Conservation (phyloP, 2,888 invertebrate species). For the Ditula angustiorana region DNA sequence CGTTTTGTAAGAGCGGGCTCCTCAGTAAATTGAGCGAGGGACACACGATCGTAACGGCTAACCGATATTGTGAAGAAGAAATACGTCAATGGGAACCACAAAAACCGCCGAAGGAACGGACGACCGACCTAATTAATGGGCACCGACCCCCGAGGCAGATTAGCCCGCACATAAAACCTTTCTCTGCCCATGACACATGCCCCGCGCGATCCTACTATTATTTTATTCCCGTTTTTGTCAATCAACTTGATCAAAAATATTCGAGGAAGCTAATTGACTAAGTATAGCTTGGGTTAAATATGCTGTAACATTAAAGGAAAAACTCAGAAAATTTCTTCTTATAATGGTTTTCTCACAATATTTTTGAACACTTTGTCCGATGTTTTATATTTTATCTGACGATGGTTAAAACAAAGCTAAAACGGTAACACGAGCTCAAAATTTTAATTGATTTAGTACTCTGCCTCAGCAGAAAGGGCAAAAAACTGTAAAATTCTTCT, state of each 20-base stretch:
- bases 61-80: constrained; percentile 50
- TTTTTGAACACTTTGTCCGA: too few species aligned
- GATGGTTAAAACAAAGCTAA: too few species aligned
- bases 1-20: constrained; percentile 28
- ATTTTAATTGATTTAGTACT: too few species aligned
- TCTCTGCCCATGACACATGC: constrained; percentile 66
- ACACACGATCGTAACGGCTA: constrained; percentile 39
- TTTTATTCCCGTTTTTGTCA: constrained; percentile 44
- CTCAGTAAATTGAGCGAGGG: constrained; percentile 36
- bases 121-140: constrained; percentile 76
- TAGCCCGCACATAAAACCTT: constrained; percentile 79
- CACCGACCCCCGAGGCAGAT: constrained; percentile 56
- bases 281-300: too few species aligned
- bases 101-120: constrained; percentile 68
- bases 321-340: too few species aligned
- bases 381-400: too few species aligned
- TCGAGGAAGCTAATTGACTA: neutral
- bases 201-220: constrained; percentile 50
- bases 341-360: too few species aligned
- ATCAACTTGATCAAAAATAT: constrained; percentile 38
- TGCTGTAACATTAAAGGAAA: too few species aligned
- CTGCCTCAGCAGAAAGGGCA: too few species aligned
- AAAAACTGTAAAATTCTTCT: too few species aligned
- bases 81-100: constrained; percentile 72
- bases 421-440: too few species aligned